Percentiles rank a stretch among this genome's conserved stretches.
phyloP scores from a whole-genome alignment of 2,888 invertebrate species.

The Neelides folsomi region DNA sequence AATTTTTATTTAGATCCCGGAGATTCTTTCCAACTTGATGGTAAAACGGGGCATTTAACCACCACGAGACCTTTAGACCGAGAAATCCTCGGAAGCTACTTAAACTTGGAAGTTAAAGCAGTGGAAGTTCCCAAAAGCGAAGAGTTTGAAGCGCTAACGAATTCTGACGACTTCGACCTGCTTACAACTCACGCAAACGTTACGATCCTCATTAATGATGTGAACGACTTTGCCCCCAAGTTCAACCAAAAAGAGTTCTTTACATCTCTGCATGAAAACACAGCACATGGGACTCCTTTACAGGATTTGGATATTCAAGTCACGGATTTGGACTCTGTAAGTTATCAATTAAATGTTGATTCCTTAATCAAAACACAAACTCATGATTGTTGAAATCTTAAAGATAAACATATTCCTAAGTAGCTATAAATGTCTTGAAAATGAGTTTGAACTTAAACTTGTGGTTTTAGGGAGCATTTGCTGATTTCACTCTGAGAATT shows the following conservation, averaged over 20 bases:
- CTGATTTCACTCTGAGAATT: slow-evolving; percentile 63
- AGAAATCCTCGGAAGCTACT: slow-evolving; percentile 53
- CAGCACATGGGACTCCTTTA: slow-evolving; percentile 63
- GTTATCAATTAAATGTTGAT: too few relatives aligned
- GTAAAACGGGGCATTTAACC: slow-evolving; percentile 61
- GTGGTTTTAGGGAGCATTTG: slow-evolving; percentile 58
- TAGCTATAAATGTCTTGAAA: not conserved
- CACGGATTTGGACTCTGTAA: slow-evolving; percentile 70
- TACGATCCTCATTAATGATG: slow-evolving; percentile 71
- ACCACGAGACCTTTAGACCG: slow-evolving; percentile 74
- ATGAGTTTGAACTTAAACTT: slow-evolving; percentile 7
- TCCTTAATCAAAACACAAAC: too few relatives aligned
- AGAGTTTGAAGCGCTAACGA: slow-evolving; percentile 11
- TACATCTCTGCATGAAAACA: slow-evolving; percentile 67
- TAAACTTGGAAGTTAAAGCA: slow-evolving; percentile 27
- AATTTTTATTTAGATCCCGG: slow-evolving; percentile 54
- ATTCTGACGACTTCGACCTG: slow-evolving; percentile 21
- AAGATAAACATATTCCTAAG: too few relatives aligned
- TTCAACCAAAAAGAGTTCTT: slow-evolving; percentile 70
- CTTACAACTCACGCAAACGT: slow-evolving; percentile 51
- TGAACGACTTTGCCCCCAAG: slow-evolving; percentile 74
- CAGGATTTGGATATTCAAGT: slow-evolving; percentile 73
- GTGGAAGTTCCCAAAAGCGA: slow-evolving; percentile 24
- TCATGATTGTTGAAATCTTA: too few relatives aligned
- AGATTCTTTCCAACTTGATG: slow-evolving; percentile 71